Evolutionary conservation across 2,888 invertebrate genomes (phyloP).

Genomic region (Halocaridina rubra): DNA sequence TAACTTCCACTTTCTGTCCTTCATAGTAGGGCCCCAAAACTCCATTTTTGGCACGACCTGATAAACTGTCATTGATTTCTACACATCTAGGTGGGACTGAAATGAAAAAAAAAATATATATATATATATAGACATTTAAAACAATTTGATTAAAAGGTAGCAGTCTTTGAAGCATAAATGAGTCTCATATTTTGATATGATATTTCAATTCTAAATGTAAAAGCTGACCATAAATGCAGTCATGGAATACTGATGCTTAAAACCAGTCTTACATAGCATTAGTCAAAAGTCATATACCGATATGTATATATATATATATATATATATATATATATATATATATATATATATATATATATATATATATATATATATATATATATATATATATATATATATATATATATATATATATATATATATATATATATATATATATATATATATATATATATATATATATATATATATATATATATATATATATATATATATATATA

Average conservation of each 20-base stretch:
- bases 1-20: constrained; percentile 23
- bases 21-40: constrained; percentile 36
- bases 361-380: constrained; percentile 5
- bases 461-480: neutral
- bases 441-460: neutral
- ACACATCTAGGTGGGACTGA: constrained; percentile 28
- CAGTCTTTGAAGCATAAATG: neutral
- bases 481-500: neutral
- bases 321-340: constrained; percentile 16
- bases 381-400: neutral
- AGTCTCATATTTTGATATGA: neutral
- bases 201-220: neutral
- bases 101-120: neutral
- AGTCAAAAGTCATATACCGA: neutral
- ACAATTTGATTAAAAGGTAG: neutral
- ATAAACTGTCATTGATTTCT: constrained; percentile 26
- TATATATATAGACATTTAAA: neutral
- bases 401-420: neutral
- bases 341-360: constrained; percentile 9
- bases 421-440: neutral
- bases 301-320: neutral
- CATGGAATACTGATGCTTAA: neutral
- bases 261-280: neutral
- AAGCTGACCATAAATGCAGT: too few species aligned
- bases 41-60: constrained; percentile 10